Conservation (phyloP, 2,888 invertebrate species). For the Parthenolecanium corni region DNA sequence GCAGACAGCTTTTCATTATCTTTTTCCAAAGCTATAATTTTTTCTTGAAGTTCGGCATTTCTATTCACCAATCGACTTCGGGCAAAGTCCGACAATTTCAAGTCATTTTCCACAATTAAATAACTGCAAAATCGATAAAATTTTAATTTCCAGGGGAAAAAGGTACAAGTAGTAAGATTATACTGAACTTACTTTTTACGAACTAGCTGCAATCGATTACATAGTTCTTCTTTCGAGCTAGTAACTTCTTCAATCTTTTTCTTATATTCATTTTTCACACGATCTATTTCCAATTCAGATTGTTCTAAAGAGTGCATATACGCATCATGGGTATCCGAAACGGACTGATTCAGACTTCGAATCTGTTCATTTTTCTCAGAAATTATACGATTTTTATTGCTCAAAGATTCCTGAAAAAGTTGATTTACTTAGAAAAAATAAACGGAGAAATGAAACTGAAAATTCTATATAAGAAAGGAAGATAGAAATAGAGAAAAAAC, state of each 20-base stretch:
- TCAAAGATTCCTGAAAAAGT: not conserved
- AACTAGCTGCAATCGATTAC: conserved; percentile 16
- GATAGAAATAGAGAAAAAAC: not conserved
- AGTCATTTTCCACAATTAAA: conserved; percentile 11
- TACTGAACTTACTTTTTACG: conserved; percentile 12
- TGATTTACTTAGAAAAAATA: not conserved
- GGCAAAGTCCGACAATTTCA: conserved; percentile 12
- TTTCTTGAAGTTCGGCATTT: conserved; percentile 9
- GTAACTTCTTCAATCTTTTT: conserved; percentile 3
- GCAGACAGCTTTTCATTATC: not conserved
- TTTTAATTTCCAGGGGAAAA: not conserved
- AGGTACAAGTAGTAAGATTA: too few species aligned
- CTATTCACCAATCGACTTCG: conserved; percentile 4
- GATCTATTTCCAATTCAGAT: conserved; percentile 15
- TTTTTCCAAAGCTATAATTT: conserved; percentile 2
- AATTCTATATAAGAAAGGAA: not conserved
- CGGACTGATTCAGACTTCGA: conserved; percentile 2
- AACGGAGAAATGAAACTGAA: not conserved
- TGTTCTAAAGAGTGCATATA: conserved; percentile 4
- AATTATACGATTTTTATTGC: conserved; percentile 10
- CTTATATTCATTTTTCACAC: conserved; percentile 9
- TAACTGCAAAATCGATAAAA: not conserved
- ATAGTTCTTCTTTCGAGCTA: conserved; percentile 16
- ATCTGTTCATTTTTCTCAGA: conserved; percentile 17
- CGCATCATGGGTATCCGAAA: conserved; percentile 1